Evolutionary conservation across 2,113 vertebrate genomes (phyloP), one percentile per base, ranked within the genome.

Genomic region (Calyptomena viridis): DNA sequence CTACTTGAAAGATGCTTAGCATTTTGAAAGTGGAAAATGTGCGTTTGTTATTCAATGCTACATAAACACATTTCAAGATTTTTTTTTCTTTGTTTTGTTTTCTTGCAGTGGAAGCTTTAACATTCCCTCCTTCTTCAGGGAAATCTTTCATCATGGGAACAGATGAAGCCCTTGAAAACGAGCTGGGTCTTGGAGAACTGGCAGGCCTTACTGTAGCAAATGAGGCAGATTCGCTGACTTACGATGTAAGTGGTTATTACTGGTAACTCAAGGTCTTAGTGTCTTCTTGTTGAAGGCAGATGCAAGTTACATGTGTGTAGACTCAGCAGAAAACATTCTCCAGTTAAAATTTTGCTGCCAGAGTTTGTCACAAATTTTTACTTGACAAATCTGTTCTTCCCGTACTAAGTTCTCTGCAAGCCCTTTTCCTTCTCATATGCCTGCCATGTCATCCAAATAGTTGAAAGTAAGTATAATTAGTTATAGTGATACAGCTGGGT

Each of bases 171-270:
- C 98, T 99, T 97, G 99, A 99, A 97, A 99, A 96, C 68, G 99
- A 99, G 52, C 98, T 99, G 95, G 99, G 99, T 68, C 98, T 99
- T 90, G 99, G 99, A 84, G 99, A 99, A 79, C 97, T 99, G 75
- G 99, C 99, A 39, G 99, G 99, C 40, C 99, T 99, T 89, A 99
- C 99, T 6, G 99, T 99, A 94, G 99, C 99, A 96, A 99, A 99
- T 62, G 99, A 99, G 95, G 99, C 99, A 14, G 99, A 99, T 95
- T 99, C 98, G 16, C 97, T 99, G 91, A 98, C 98, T 18, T 99
- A 99, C 0, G 99, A 99, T 94, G 99, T 99, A 97, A 99, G 99
- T 98, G 90, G 8, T 67, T 91, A 24, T 95, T 81, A 74, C 62
- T 55, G 35, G 68, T 84, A 67, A 33, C 68, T 89, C 28, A 39